phyloP scores from a whole-genome alignment of 1,140 invertebrate genomes.

The Ruditapes philippinarum region DNA sequence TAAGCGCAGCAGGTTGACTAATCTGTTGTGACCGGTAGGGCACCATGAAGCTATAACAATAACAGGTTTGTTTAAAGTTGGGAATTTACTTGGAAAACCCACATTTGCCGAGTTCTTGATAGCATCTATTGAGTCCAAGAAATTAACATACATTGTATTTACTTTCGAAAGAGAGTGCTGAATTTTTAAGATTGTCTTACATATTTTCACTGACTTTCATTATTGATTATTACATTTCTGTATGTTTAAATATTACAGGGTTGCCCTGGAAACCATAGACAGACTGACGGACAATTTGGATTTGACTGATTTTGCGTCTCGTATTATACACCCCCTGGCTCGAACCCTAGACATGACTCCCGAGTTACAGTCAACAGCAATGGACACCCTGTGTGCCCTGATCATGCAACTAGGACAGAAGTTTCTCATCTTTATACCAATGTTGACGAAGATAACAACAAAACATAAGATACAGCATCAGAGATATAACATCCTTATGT shows the following conservation, averaged over 20 bases:
- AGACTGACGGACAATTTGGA: slow-evolving; percentile 96
- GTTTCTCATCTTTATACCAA: slow-evolving; percentile 96
- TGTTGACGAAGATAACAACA: slow-evolving; percentile 94
- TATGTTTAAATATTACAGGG: slow-evolving; percentile 81
- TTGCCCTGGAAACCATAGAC: slow-evolving; percentile 97
- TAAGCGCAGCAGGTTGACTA: too few relatives aligned
- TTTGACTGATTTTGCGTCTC: slow-evolving; percentile 96
- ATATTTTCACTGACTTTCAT: too few relatives aligned
- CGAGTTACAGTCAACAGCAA: slow-evolving; percentile 92
- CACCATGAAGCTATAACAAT: too few relatives aligned
- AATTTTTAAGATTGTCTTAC: too few relatives aligned
- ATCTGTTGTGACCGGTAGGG: too few relatives aligned
- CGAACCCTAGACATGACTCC: slow-evolving; percentile 94
- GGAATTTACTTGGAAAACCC: too few relatives aligned
- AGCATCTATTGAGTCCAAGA: too few relatives aligned
- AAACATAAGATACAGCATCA: slow-evolving; percentile 94
- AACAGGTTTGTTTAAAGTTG: too few relatives aligned
- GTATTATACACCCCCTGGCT: slow-evolving; percentile 96
- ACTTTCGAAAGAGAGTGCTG: too few relatives aligned
- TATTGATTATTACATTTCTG: neutral
- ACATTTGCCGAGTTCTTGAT: too few relatives aligned
- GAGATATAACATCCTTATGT: slow-evolving; percentile 91
- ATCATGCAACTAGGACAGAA: slow-evolving; percentile 96
- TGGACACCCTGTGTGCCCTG: slow-evolving; percentile 96
- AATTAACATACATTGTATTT: neutral